Percentiles rank a stretch among this genome's conserved stretches.
Evolutionary conservation across 2,888 invertebrate species (phyloP).

Genomic region (Tillus elongatus): DNA sequence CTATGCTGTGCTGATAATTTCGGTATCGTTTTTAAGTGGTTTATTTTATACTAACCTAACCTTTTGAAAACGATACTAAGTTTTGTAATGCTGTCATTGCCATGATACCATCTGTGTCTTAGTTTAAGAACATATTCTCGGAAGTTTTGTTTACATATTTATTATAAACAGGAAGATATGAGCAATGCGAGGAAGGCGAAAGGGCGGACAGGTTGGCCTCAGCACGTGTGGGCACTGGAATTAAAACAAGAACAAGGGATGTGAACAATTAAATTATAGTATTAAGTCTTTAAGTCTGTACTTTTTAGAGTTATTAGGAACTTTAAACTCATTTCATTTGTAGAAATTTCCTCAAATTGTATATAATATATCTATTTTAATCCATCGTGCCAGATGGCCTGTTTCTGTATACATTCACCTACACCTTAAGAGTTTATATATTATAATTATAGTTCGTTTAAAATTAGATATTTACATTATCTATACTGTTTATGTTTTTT

Average conservation of each 20-base stretch:
- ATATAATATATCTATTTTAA: slow-evolving; percentile 41
- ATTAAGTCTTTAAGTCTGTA: slow-evolving; percentile 1
- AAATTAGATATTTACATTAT: slow-evolving; percentile 33
- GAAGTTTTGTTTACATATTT: no score
- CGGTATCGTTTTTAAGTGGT: no score
- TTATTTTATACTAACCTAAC: no score
- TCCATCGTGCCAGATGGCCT: slow-evolving; percentile 39
- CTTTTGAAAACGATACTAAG: no score
- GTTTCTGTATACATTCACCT: slow-evolving; percentile 39
- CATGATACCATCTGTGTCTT: no score
- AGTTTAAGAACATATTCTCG: no score
- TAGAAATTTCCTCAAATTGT: slow-evolving; percentile 39
- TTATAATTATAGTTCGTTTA: slow-evolving; percentile 33
- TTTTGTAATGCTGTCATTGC: no score
- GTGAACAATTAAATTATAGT: slow-evolving; percentile 20
- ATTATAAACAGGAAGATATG: slow-evolving; percentile 38
- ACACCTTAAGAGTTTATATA: slow-evolving; percentile 39
- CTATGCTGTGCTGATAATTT: no score
- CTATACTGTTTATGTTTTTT: slow-evolving; percentile 29
- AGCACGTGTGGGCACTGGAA: slow-evolving; percentile 91
- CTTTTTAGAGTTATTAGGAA: no score
- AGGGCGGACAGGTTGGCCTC: slow-evolving; percentile 94
- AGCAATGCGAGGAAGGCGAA: slow-evolving; percentile 49
- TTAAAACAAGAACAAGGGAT: slow-evolving; percentile 57
- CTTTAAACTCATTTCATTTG: slow-evolving; percentile 35